A percentile compares a stretch with the other conserved stretches of the same genome.
These are phyloP conservation scores for Glaucomys volans DNA, from an alignment of 2,113 vertebrate genomes.

Conservation along the genomic window DNA sequence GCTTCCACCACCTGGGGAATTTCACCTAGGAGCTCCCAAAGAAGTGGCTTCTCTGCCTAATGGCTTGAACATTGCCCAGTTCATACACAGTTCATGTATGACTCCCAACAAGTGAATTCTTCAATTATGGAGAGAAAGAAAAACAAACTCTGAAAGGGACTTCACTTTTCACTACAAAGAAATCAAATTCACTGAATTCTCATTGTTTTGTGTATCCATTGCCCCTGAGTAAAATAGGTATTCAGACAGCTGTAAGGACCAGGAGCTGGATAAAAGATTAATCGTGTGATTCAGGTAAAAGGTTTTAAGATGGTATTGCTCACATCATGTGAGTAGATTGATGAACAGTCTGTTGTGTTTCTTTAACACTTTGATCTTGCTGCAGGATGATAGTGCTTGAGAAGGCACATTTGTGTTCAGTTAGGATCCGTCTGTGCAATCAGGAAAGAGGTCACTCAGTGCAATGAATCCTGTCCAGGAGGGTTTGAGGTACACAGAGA, in stretches of 20 bases:
- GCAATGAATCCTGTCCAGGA: constrained; percentile 82
- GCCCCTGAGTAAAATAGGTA: constrained; percentile 63
- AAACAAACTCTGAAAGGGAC: constrained; percentile 75
- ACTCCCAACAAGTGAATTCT: constrained; percentile 42
- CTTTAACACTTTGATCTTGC: constrained; percentile 79
- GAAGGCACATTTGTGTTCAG: constrained; percentile 81
- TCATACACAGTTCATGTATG: no score
- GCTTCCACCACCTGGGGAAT: no score
- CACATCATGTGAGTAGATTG: constrained; percentile 76
- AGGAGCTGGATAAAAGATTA: constrained; percentile 78
- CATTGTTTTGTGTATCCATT: constrained; percentile 50
- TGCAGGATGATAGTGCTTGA: constrained; percentile 83
- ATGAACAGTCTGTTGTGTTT: constrained; percentile 79
- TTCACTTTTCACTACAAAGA: constrained; percentile 74
- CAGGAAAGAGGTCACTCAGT: constrained; percentile 84
- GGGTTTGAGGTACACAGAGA: constrained; percentile 78
- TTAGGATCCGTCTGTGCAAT: constrained; percentile 81
- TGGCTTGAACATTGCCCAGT: no score
- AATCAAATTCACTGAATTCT: constrained; percentile 67
- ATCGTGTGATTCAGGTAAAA: constrained; percentile 82
- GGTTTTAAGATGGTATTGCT: constrained; percentile 74
- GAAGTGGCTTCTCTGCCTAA: no score
- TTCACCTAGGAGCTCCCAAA: no score
- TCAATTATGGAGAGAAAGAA: constrained; percentile 79
- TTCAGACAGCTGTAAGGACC: constrained; percentile 81